phyloP scores from a whole-genome alignment of 2,888 invertebrate species.

The Thalpophila matura region DNA sequence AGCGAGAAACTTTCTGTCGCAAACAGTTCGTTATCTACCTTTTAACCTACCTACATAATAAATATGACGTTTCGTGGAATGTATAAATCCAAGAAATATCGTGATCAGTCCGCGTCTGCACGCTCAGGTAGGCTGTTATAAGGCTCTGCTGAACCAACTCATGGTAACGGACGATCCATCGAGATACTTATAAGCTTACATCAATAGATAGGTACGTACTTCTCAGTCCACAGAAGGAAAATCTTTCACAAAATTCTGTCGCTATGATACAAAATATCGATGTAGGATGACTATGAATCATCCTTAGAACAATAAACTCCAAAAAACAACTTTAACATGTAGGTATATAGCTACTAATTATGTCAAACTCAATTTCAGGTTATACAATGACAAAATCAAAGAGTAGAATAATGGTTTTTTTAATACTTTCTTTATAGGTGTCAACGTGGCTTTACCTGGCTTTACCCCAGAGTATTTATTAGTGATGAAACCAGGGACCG shows the following conservation, averaged over 20 bases:
- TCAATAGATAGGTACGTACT: conserved; percentile 86
- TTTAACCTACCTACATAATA: background rate
- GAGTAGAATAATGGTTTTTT: no score
- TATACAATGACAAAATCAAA: no score
- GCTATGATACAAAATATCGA: conserved; percentile 95
- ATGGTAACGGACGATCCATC: conserved; percentile 2
- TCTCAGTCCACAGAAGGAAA: conserved; percentile 95
- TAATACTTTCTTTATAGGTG: no score
- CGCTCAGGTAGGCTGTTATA: conserved; percentile 1
- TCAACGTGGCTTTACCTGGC: no score
- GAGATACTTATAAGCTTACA: background rate
- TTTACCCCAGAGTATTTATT: no score
- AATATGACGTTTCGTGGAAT: conserved; percentile 5
- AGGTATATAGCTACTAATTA: background rate
- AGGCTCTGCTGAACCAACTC: conserved; percentile 10
- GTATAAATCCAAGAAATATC: conserved; percentile 18
- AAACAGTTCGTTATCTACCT: conserved; percentile 37
- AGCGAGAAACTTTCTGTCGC: conserved; percentile 1
- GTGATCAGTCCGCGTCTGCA: background rate
- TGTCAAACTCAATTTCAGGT: conserved; percentile 19
- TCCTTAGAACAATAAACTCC: conserved; percentile 47
- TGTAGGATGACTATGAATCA: conserved; percentile 89
- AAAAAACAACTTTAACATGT: conserved; percentile 23
- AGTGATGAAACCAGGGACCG: no score
- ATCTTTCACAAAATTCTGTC: conserved; percentile 96